Base-by-base conservation (phyloP, 2,888 invertebrate genomes). In the Sthenelais limicola region DNA sequence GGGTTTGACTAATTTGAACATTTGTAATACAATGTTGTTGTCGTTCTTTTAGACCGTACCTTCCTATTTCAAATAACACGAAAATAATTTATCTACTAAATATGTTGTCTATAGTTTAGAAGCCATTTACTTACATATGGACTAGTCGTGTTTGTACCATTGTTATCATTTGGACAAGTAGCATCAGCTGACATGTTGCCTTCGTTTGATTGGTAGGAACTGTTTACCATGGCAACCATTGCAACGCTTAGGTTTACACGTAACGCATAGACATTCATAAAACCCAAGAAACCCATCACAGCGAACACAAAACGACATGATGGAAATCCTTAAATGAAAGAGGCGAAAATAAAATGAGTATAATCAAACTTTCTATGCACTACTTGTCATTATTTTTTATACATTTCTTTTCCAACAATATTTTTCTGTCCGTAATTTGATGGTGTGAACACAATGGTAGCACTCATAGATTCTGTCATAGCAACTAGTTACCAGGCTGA, bases 141-240 rank as follows among this genome's bases (percentile, higher is more conserved):
- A n/a, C n/a, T n/a, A n/a, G n/a, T n/a, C n/a, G n/a, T n/a, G n/a
- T n/a, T n/a, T n/a, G n/a, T n/a, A n/a, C n/a, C n/a, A n/a, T n/a
- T n/a, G n/a, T n/a, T n/a, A n/a, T n/a, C n/a, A n/a, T n/a, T n/a
- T n/a, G n/a, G n/a, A n/a, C n/a, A n/a, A n/a, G n/a, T n/a, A n/a
- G n/a, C n/a, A n/a, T n/a, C n/a, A n/a, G n/a, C n/a, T n/a, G n/a
- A n/a, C n/a, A n/a, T n/a, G n/a, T n/a, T n/a, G n/a, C n/a, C n/a
- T n/a, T n/a, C n/a, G n/a, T n/a, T n/a, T n/a, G n/a, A n/a, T n/a
- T 71, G 35, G 54, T 71, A 71, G 7, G 71, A 71, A 33, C 48
- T 48, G 71, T 71, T 71, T 15, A 71, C 71, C 71, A 71, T 71
- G 49, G 62, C 71, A 47, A 71, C 71, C 58, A 71, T 58, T 30